Conservation (phyloP, 1,140 invertebrate genomes). For the Coenobita brevimanus region DNA sequence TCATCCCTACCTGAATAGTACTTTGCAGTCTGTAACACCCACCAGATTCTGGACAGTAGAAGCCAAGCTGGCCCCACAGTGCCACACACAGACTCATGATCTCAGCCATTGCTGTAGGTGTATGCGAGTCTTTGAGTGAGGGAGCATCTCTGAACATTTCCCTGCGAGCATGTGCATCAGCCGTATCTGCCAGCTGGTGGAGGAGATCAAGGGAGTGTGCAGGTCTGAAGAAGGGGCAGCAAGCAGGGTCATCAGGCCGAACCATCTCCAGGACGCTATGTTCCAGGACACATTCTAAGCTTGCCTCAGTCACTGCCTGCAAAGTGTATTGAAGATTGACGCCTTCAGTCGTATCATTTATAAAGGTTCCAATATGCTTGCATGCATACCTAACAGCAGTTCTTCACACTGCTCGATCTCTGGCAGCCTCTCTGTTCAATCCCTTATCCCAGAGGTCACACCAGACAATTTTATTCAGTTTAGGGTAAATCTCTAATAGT, state of each 20-base stretch:
- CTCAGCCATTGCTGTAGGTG: slow-evolving; percentile 70
- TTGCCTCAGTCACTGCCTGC: slow-evolving; percentile 36
- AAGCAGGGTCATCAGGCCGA: not conserved
- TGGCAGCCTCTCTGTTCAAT: too few species aligned
- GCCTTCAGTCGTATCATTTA: too few species aligned
- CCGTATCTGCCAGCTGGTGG: slow-evolving; percentile 50
- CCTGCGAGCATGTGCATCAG: not conserved
- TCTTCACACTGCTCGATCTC: too few species aligned
- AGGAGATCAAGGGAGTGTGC: slow-evolving; percentile 48
- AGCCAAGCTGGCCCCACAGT: slow-evolving; percentile 83
- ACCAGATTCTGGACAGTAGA: slow-evolving; percentile 58
- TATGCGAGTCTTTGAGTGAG: not conserved
- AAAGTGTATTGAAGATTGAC: slow-evolving; percentile 13
- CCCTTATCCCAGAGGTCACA: too few species aligned
- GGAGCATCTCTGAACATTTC: too few species aligned
- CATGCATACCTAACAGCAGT: too few species aligned
- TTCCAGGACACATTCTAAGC: slow-evolving; percentile 70
- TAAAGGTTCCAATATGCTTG: too few species aligned
- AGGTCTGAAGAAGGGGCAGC: slow-evolving; percentile 41
- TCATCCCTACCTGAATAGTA: too few species aligned
- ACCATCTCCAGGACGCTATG: slow-evolving; percentile 72
- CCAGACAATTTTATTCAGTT: too few species aligned
- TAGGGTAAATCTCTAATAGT: too few species aligned
- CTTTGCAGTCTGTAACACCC: too few species aligned
- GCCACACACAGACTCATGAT: slow-evolving; percentile 89